Conservation (phyloP, 2,797 vertebrate genomes). For the Pelobates cultripes region DNA sequence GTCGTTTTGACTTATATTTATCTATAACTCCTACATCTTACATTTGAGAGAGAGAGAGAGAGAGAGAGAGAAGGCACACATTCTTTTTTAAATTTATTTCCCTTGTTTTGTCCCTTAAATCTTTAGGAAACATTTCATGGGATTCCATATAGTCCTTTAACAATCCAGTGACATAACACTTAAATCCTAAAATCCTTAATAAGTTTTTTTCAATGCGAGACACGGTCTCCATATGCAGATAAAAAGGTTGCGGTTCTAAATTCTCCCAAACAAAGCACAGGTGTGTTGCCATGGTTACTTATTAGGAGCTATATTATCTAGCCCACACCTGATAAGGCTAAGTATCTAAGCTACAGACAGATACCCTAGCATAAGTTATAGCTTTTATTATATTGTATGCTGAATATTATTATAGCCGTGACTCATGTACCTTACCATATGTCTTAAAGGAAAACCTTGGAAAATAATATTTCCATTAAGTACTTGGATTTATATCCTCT, state of each 20-base stretch:
- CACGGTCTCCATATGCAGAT: neutral
- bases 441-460: neutral
- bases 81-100: too few species aligned
- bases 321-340: conserved; percentile 10
- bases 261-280: conserved; percentile 1
- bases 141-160: neutral
- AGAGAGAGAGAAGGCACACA: too few species aligned
- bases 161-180: neutral
- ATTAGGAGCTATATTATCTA: neutral
- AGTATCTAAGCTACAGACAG: neutral
- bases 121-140: neutral
- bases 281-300: conserved; percentile 7
- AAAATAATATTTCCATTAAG: neutral
- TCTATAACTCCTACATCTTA: too few species aligned
- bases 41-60: too few species aligned
- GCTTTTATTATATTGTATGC: conserved; percentile 7
- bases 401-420: neutral
- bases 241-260: neutral
- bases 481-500: neutral
- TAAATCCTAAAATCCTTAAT: neutral
- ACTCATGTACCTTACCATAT: neutral
- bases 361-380: neutral
- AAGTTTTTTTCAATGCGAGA: neutral
- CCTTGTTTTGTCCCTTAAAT: neutral
- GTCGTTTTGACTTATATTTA: too few species aligned